Conservation (phyloP, 2,113 vertebrate species). For the Cepphus grylle region DNA sequence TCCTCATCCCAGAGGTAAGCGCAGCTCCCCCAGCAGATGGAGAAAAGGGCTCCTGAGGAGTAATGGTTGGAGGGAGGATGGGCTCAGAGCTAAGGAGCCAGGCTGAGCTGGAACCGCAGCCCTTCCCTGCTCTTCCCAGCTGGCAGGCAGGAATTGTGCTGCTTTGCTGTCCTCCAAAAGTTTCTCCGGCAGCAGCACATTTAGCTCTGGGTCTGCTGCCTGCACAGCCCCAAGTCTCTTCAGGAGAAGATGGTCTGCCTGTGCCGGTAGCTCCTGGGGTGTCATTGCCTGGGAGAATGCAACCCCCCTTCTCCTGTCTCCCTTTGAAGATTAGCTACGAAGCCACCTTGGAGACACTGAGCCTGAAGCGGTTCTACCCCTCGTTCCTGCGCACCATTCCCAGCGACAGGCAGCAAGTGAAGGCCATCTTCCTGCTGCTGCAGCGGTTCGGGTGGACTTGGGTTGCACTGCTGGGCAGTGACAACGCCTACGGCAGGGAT, state of each 20-base stretch:
- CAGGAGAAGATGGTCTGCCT: background rate
- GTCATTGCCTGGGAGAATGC: accelerated
- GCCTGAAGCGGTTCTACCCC: conserved; percentile 71
- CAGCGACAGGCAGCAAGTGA: conserved; percentile 72
- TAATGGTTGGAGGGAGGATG: background rate
- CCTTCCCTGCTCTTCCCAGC: background rate
- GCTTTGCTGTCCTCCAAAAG: background rate
- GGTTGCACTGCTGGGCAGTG: conserved; percentile 76
- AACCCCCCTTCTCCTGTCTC: background rate
- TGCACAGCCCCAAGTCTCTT: too few species aligned
- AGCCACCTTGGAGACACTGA: conserved; percentile 68
- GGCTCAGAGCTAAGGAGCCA: background rate
- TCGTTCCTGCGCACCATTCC: conserved; percentile 83
- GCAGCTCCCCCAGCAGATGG: accelerated
- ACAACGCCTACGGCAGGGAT: conserved; percentile 64
- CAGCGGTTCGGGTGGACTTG: conserved; percentile 80
- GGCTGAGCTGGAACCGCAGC: background rate
- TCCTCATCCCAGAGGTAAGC: conserved; percentile 80
- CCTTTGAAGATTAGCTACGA: conserved; percentile 79
- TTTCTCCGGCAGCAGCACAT: accelerated
- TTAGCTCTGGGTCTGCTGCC: accelerated
- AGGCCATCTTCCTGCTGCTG: conserved; percentile 74
- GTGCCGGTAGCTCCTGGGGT: accelerated
- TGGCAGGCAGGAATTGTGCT: background rate
- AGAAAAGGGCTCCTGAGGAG: too few species aligned